Conservation (phyloP, 1,140 invertebrate genomes). For the Berghia stephanieae region DNA sequence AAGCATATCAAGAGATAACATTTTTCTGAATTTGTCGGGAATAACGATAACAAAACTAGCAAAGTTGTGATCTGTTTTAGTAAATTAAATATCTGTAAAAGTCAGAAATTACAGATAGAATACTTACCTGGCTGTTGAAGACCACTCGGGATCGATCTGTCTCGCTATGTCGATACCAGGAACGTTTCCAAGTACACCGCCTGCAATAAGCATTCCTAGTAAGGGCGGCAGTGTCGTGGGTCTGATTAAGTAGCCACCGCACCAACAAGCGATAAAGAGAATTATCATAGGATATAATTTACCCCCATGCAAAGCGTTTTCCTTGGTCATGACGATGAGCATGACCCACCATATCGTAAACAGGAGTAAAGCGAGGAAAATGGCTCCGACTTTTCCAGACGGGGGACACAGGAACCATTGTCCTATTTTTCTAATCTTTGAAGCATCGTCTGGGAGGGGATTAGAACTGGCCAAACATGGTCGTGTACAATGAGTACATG, state of each 20-base stretch:
- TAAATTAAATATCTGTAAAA: too few species aligned
- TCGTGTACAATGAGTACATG: neutral
- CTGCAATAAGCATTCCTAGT: slow-evolving; percentile 67
- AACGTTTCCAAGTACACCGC: slow-evolving; percentile 62
- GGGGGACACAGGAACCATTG: slow-evolving; percentile 54
- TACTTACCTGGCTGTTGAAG: slow-evolving; percentile 54
- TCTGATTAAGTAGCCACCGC: slow-evolving; percentile 81
- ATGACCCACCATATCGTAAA: slow-evolving; percentile 78
- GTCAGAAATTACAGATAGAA: neutral
- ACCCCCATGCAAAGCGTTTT: slow-evolving; percentile 79
- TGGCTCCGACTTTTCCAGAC: slow-evolving; percentile 50
- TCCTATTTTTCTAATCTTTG: slow-evolving; percentile 33
- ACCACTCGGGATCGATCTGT: slow-evolving; percentile 66
- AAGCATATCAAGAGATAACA: too few species aligned
- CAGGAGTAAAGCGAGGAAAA: slow-evolving; percentile 43
- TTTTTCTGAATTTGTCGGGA: too few species aligned
- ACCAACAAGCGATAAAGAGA: slow-evolving; percentile 75
- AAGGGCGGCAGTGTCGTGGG: slow-evolving; percentile 84
- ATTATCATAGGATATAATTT: slow-evolving; percentile 78
- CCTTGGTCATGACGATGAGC: slow-evolving; percentile 77
- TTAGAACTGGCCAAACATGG: slow-evolving; percentile 45
- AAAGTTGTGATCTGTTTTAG: too few species aligned
- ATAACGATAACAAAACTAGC: too few species aligned
- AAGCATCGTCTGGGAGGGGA: slow-evolving; percentile 49
- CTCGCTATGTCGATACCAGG: slow-evolving; percentile 64